Percentiles rank a stretch among this genome's conserved stretches.
Conservation (phyloP, 2,113 vertebrate species). For the Callorhinus ursinus region DNA sequence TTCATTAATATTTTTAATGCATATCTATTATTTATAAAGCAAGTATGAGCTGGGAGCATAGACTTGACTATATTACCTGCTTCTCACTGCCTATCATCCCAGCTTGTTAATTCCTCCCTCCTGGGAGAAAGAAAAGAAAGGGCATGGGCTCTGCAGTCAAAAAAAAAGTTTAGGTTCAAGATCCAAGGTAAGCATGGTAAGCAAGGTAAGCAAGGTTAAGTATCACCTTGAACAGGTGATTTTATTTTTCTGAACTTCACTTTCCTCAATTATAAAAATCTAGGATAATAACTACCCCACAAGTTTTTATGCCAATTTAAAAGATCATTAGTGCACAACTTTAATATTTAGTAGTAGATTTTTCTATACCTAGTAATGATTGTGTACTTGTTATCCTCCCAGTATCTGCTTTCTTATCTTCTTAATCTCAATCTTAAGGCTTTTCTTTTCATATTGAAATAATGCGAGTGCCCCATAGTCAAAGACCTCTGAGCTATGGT, state of each 20-base stretch:
- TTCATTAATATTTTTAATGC: slow-evolving; percentile 78
- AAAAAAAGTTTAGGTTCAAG: not conserved
- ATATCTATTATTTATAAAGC: slow-evolving; percentile 76
- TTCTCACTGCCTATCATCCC: not conserved
- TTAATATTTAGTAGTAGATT: not conserved
- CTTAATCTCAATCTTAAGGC: not conserved
- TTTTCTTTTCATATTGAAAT: not conserved
- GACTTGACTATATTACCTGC: not conserved
- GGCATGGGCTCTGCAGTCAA: not conserved
- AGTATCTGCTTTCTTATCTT: not conserved
- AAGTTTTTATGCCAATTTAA: not conserved
- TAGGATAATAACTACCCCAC: not conserved
- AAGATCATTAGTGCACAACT: not conserved
- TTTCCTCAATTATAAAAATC: slow-evolving; percentile 15
- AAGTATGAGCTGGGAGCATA: not conserved
- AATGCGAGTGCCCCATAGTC: not conserved
- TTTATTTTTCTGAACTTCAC: not conserved
- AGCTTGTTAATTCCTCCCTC: not conserved
- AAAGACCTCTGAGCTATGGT: not conserved
- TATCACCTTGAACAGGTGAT: not conserved
- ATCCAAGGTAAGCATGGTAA: not conserved
- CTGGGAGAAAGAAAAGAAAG: not conserved
- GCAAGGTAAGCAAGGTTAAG: not conserved
- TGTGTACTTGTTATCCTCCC: not conserved
- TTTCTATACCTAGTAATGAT: not conserved